Base-by-base conservation (phyloP, 2,888 invertebrate species). In the Nomada fucata region DNA sequence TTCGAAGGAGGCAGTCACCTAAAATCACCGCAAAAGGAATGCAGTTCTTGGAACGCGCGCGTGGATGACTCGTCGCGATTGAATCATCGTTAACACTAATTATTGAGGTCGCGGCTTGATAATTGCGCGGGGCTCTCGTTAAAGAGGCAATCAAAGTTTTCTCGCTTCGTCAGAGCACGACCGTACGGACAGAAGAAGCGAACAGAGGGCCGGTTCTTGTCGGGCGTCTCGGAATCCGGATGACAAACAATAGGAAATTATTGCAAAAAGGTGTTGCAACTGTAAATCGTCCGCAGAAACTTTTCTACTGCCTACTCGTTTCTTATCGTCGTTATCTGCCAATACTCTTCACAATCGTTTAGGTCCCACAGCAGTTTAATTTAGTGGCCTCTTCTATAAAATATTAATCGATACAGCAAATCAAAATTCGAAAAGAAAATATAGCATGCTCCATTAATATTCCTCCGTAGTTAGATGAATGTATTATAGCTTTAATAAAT, bases 31-130 rank as follows among this genome's bases (percentile, higher is more conserved):
- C 52, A 50, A 79, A 83, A 79, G 83, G 83, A 83, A 82, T 82
- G 83, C 79, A 52, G 72, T 73, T 83, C 83, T 83, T 55, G 79
- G 79, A 72, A 82, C 77, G 73, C 52, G 68, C 57, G 50, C 53
- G 23, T 69, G 57, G 82, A 83, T 82, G 79, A 82, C 82, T 79
- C 83, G 83, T n/a, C 75, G 72, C 83, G 83, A 82, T 83, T 83
- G 83, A 83, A 84, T 84, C 81, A 84, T 84, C 84, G 84, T 81
- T 79, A 74, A 75, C 85, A 71, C 82, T 85, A 85, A 85, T 85
- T 85, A 85, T 86, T 79, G 80, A 85, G 85, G 83, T 85, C 84
- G 85, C 79, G 85, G 81, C 82, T 79, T 77, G 72, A 82, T 79
- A 82, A 84, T 85, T 79, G 76, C 78, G 82, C 52, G 61, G 68